Percentiles rank a stretch among this genome's conserved stretches.
These are phyloP conservation scores for Leptocoma aspasia DNA, from an alignment of 2,113 vertebrate species.

Conservation along the genomic window DNA sequence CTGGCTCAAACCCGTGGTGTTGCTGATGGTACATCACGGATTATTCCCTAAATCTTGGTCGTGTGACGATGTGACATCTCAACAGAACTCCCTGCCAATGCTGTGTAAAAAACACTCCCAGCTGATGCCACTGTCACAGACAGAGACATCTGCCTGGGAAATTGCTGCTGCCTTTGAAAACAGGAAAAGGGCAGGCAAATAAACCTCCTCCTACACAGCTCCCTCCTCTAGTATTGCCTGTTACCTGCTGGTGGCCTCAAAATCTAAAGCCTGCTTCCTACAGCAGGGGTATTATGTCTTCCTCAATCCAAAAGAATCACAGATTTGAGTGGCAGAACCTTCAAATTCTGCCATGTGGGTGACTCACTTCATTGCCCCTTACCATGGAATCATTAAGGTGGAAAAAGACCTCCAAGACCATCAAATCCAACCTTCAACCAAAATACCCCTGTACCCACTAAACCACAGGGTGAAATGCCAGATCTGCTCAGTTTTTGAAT, in stretches of 20 bases:
- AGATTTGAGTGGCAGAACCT: neutral
- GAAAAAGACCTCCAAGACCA: neutral
- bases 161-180: neutral
- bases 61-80: constrained; percentile 44
- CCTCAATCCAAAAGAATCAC: neutral
- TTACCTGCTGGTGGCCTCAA: neutral
- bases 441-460: neutral
- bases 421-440: neutral
- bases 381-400: neutral
- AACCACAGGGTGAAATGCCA: neutral
- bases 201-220: neutral
- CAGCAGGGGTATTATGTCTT: neutral
- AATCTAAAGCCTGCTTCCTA: neutral
- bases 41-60: constrained; percentile 30
- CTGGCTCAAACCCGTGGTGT: constrained; percentile 20
- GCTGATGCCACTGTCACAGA: neutral
- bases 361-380: neutral
- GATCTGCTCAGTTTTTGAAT: neutral
- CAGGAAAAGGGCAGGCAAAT: neutral
- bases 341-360: neutral
- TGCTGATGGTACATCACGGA: constrained; percentile 31
- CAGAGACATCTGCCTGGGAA: neutral
- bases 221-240: neutral
- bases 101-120: constrained; percentile 33
- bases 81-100: constrained; percentile 31